phyloP scores from a whole-genome alignment of 2,888 invertebrate species.

The Idaea straminata region DNA sequence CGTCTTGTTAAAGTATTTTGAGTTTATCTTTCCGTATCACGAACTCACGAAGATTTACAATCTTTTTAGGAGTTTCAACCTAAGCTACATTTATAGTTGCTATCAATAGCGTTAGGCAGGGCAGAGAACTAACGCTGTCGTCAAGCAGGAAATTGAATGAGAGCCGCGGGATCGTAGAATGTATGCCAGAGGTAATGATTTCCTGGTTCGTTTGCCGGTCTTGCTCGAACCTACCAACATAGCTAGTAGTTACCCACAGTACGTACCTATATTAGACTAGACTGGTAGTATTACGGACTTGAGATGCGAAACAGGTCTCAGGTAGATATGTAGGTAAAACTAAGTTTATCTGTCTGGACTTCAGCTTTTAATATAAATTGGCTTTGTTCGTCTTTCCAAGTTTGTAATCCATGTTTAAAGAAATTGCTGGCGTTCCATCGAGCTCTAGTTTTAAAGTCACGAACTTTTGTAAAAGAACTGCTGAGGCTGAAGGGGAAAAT shows the following conservation, averaged over 20 bases:
- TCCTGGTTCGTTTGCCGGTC: constrained; percentile 45
- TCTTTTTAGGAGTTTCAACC: too few species aligned
- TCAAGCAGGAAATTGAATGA: constrained; percentile 71
- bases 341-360: neutral
- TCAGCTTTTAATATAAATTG: too few species aligned
- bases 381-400: too few species aligned
- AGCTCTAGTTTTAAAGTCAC: too few species aligned
- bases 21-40: too few species aligned
- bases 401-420: too few species aligned
- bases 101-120: neutral
- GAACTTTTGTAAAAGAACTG: too few species aligned
- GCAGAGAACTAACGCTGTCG: constrained; percentile 29
- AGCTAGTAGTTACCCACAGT: neutral
- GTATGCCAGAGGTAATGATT: constrained; percentile 63
- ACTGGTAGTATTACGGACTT: neutral
- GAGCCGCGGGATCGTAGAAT: constrained; percentile 56
- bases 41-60: too few species aligned
- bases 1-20: constrained; percentile 12
- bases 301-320: neutral
- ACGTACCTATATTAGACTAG: neutral
- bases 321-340: neutral
- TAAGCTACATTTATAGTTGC: neutral
- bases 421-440: too few species aligned
- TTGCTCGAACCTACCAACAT: neutral
- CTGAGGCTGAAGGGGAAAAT: too few species aligned